A percentile compares a stretch with the other conserved stretches of the same genome.
Conservation (phyloP, 2,888 invertebrate species). For the Scelioninae gen. 1 region DNA sequence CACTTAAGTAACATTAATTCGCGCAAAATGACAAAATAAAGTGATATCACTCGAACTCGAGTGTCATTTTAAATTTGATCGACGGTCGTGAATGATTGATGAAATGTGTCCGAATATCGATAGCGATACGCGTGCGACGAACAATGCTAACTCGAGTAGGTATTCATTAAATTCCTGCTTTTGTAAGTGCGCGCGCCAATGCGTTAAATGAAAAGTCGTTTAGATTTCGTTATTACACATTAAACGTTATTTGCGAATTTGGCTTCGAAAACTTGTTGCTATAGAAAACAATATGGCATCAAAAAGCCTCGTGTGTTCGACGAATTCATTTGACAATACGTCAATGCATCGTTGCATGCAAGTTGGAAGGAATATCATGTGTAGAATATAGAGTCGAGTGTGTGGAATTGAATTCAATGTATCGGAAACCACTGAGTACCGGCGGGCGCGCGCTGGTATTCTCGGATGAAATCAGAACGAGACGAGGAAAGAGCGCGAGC, state of each 20-base stretch:
- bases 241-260: constrained; percentile 22
- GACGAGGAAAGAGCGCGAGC: constrained; percentile 24
- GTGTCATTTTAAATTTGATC: constrained; percentile 39
- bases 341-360: constrained; percentile 34
- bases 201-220: constrained; percentile 26
- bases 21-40: constrained; percentile 38
- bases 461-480: constrained; percentile 53
- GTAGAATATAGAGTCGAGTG: constrained; percentile 29
- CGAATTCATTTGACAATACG: constrained; percentile 52
- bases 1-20: constrained; percentile 33
- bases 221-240: constrained; percentile 11
- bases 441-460: constrained; percentile 25
- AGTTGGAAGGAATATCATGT: constrained; percentile 50
- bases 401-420: constrained; percentile 53
- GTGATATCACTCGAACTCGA: constrained; percentile 9
- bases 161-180: constrained; percentile 24
- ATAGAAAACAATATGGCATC: constrained; percentile 33
- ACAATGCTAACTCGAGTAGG: constrained; percentile 5
- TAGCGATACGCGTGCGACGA: constrained; percentile 1
- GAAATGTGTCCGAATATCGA: constrained; percentile 36
- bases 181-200: constrained; percentile 16
- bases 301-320: constrained; percentile 17
- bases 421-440: constrained; percentile 53
- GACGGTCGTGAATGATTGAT: constrained; percentile 35
- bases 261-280: constrained; percentile 48